These are phyloP conservation scores for Ctenosaura bakeri DNA, from an alignment of 2,797 vertebrate species.

Conservation along the genomic window DNA sequence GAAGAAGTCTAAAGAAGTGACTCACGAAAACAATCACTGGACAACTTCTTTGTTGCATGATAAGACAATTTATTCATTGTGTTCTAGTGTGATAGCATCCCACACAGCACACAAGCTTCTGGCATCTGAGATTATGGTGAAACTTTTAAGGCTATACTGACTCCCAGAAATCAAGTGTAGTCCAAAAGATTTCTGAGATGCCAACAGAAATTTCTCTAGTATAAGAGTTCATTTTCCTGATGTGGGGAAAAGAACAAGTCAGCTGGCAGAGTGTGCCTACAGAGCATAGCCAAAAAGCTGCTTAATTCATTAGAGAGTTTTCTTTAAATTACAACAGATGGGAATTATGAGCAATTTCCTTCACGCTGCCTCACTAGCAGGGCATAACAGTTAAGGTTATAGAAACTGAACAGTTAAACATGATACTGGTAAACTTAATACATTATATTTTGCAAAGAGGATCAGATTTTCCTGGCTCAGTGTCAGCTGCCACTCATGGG, in stretches of 20 bases:
- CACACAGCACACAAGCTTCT: conserved; percentile 41
- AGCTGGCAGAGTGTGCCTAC: conserved; percentile 47
- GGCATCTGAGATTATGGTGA: conserved; percentile 65
- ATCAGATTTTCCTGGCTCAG: conserved; percentile 72
- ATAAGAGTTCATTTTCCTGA: conserved; percentile 59
- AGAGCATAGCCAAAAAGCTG: conserved; percentile 48
- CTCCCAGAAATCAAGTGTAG: conserved; percentile 59
- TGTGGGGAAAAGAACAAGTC: conserved; percentile 42
- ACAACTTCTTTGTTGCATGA: not conserved
- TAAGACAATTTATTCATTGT: conserved; percentile 7
- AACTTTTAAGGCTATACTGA: conserved; percentile 56
- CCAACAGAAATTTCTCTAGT: conserved; percentile 45
- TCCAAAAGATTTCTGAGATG: conserved; percentile 59
- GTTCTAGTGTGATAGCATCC: conserved; percentile 46
- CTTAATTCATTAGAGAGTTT: conserved; percentile 52
- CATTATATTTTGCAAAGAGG: not conserved
- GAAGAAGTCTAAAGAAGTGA: not conserved
- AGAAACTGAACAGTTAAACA: conserved; percentile 64
- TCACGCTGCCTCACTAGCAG: conserved; percentile 53
- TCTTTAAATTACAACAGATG: conserved; percentile 62
- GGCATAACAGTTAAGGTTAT: conserved; percentile 55
- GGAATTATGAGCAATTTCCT: conserved; percentile 46
- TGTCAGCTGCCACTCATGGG: conserved; percentile 60
- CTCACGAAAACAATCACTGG: not conserved
- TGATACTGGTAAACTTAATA: conserved; percentile 55